Evolutionary conservation across 2,888 invertebrate genomes (phyloP).

Genomic region (Drosophila anceps): DNA sequence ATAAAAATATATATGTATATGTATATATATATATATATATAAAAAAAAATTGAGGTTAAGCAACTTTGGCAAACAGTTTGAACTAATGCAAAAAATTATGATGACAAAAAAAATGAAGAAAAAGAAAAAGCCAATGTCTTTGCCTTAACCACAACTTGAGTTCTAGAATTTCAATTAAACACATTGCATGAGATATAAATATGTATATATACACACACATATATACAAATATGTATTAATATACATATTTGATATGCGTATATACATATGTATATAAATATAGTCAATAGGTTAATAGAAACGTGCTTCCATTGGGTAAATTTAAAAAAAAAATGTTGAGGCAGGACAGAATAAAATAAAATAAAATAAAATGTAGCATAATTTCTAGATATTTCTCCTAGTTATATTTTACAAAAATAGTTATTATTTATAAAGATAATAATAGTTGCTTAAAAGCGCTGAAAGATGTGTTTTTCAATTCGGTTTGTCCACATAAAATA

Average conservation of each 20-base stretch:
- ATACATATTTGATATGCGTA: neutral
- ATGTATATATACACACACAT: neutral
- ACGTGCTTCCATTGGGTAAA: neutral
- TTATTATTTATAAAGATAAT: neutral
- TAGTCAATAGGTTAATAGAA: neutral
- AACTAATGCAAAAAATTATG: constrained; percentile 28
- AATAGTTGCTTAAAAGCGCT: neutral
- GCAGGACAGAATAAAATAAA: constrained; percentile 7
- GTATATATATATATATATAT: constrained; percentile 10
- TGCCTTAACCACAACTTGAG: constrained; percentile 66
- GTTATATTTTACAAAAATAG: too few species aligned
- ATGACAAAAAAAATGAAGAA: constrained; percentile 17
- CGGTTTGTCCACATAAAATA: too few species aligned
- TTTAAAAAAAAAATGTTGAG: constrained; percentile 4
- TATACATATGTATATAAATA: neutral
- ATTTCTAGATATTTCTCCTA: constrained; percentile 3
- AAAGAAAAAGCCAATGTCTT: constrained; percentile 55
- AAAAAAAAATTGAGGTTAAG: constrained; percentile 70
- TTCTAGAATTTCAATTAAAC: constrained; percentile 64
- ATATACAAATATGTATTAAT: neutral
- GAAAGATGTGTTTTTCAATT: neutral
- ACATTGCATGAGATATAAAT: constrained; percentile 37
- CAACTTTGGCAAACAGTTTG: constrained; percentile 44
- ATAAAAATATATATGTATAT: too few species aligned
- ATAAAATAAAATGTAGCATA: constrained; percentile 11